These are phyloP conservation scores for Tuberolachnus salignus DNA, from an alignment of 2,888 invertebrate genomes.

Conservation along the genomic window DNA sequence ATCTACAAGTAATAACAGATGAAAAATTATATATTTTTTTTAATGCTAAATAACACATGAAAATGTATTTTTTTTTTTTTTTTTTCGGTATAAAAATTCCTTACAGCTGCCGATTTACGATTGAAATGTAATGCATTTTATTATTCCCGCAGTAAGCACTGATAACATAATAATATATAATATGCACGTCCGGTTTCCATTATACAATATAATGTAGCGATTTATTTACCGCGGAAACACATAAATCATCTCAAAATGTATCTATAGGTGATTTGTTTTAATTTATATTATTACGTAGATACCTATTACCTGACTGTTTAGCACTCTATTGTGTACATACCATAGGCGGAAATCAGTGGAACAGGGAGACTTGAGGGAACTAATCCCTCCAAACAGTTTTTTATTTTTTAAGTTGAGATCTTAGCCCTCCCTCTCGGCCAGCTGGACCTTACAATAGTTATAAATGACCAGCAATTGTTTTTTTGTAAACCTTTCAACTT, in stretches of 20 bases:
- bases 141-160: background rate
- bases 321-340: too few relatives aligned
- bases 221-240: background rate
- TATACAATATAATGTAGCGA: background rate
- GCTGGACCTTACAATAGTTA: too few relatives aligned
- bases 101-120: background rate
- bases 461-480: too few relatives aligned
- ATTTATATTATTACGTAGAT: background rate
- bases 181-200: background rate
- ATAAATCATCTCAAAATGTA: background rate
- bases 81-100: background rate
- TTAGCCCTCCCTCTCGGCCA: too few relatives aligned
- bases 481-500: too few relatives aligned
- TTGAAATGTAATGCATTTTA: constrained; percentile 9
- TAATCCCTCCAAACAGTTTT: too few relatives aligned
- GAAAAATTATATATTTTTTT: too few relatives aligned
- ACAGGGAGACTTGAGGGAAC: too few relatives aligned
- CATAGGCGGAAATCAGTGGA: too few relatives aligned
- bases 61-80: background rate
- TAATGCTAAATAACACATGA: background rate
- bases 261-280: background rate
- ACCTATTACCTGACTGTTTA: too few relatives aligned
- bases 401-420: too few relatives aligned
- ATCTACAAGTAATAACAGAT: too few relatives aligned
- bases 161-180: background rate